Evolutionary conservation across 2,113 vertebrate species (phyloP).

Genomic region (Neomonachus schauinslandi): DNA sequence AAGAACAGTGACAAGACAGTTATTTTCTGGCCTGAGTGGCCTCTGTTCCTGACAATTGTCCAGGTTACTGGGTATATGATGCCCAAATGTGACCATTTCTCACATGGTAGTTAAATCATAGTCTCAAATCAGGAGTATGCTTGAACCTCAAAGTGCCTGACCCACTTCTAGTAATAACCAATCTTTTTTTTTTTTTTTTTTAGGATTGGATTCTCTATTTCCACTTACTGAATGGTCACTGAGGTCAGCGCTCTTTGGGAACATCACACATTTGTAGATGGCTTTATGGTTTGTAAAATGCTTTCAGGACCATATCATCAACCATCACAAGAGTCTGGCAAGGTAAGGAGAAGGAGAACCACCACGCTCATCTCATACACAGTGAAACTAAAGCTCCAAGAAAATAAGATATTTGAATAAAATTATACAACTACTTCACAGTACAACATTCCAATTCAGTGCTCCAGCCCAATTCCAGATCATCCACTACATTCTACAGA

Average conservation of each 20-base stretch:
- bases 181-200: not conserved
- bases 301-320: not conserved
- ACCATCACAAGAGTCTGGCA: not conserved
- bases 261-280: not conserved
- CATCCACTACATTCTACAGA: accelerated
- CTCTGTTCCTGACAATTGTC: not conserved
- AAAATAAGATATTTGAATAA: not conserved
- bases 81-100: not conserved
- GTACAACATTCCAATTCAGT: not conserved
- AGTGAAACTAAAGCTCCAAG: not conserved
- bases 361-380: not conserved
- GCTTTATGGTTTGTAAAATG: not conserved
- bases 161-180: not conserved
- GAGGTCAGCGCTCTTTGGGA: not conserved
- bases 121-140: not conserved
- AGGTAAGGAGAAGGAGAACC: not conserved
- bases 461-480: not conserved
- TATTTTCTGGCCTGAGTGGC: not conserved
- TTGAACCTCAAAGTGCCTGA: not conserved
- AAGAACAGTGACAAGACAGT: not conserved
- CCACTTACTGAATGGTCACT: not conserved
- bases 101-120: not conserved
- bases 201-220: not conserved
- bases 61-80: not conserved
- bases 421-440: not conserved